phyloP scores from a whole-genome alignment of 2,888 invertebrate genomes.

The Sceliomorpha sp. region DNA sequence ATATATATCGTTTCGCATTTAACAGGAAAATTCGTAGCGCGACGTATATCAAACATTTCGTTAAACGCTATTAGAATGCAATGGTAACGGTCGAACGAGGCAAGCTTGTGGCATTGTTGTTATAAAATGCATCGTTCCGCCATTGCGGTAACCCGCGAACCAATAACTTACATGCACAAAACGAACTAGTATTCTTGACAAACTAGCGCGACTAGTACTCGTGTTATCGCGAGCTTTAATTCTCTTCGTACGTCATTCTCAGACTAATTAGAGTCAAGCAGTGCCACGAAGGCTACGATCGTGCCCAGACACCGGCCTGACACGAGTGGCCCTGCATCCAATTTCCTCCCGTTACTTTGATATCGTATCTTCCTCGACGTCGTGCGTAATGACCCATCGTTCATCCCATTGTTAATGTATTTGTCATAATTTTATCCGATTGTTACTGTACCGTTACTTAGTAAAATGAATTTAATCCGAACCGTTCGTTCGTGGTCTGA shows the following conservation, averaged over 20 bases:
- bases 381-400: constrained; percentile 39
- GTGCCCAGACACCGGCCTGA: constrained; percentile 68
- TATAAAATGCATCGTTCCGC: constrained; percentile 20
- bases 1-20: too few species aligned
- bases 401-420: constrained; percentile 42
- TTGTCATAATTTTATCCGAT: constrained; percentile 36
- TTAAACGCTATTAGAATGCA: background rate
- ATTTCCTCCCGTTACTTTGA: constrained; percentile 73
- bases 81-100: background rate
- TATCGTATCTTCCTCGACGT: constrained; percentile 38
- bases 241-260: constrained; percentile 70
- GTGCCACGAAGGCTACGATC: constrained; percentile 62
- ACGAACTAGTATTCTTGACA: constrained; percentile 59
- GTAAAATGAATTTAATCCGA: constrained; percentile 23
- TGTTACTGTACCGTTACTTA: constrained; percentile 29
- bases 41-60: too few species aligned
- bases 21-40: too few species aligned
- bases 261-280: constrained; percentile 72
- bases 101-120: constrained; percentile 6
- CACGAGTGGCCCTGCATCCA: constrained; percentile 68
- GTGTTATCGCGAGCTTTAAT: constrained; percentile 67
- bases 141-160: constrained; percentile 17
- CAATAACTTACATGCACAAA: constrained; percentile 1
- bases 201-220: constrained; percentile 54
- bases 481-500: too few species aligned